These are phyloP conservation scores for Myrmecophaga tridactyla DNA, from an alignment of 2,113 vertebrate genomes.

Conservation along the genomic window DNA sequence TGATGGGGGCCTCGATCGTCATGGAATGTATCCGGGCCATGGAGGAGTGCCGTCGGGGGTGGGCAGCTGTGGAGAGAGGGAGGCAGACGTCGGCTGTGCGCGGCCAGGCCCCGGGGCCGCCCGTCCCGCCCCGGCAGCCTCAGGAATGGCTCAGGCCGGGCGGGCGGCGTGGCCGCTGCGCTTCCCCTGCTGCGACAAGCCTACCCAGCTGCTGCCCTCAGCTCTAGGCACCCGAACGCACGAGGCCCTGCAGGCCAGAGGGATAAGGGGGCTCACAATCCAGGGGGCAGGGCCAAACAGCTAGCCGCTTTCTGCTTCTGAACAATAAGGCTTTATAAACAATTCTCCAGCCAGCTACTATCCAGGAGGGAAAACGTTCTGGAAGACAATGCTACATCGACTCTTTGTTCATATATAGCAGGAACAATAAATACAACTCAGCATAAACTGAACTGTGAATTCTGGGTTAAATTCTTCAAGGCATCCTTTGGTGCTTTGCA, in stretches of 20 bases:
- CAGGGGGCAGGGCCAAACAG: neutral
- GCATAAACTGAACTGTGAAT: neutral
- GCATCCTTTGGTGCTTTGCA: neutral
- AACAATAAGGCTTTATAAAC: conserved; percentile 31
- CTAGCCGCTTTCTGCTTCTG: neutral
- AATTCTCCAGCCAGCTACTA: neutral
- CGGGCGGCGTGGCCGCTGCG: accelerated
- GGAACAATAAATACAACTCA: neutral
- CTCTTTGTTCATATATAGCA: neutral
- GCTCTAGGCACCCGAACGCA: conserved; percentile 30
- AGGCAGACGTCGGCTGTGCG: neutral
- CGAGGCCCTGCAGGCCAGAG: neutral
- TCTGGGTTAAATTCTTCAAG: neutral
- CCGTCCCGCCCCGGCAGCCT: neutral
- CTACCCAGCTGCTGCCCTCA: neutral
- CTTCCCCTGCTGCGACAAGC: neutral
- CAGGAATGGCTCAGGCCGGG: accelerated
- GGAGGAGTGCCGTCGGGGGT: conserved; percentile 95
- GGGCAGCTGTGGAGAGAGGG: conserved; percentile 40
- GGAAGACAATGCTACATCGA: neutral
- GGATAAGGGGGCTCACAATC: conserved; percentile 27
- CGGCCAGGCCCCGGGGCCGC: accelerated
- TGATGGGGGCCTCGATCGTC: conserved; percentile 98
- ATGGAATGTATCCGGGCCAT: conserved; percentile 98
- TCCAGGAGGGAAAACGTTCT: neutral